Evolutionary conservation across 2,888 invertebrate genomes (phyloP), one percentile per base, ranked within the genome.

Genomic region (Allolobophora icterica): DNA sequence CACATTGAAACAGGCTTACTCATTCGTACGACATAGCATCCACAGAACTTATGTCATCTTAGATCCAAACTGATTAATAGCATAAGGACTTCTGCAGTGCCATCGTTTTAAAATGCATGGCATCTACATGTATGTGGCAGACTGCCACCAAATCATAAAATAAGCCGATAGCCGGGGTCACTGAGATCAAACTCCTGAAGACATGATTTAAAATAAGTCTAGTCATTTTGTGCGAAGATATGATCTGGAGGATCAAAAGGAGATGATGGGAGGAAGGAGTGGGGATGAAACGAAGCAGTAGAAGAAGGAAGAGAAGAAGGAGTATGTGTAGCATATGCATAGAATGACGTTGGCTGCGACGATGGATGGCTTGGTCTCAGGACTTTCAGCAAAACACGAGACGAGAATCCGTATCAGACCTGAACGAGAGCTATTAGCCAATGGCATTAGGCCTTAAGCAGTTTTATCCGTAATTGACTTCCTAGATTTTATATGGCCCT

Each of bases 371-470:
- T 52, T 21, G 52, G 52, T 24, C 71, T 71, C 30, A n/a, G 71
- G 71, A 52, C 71, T n/a, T 71, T n/a, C n/a, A 71, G 13, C 30
- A 30, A 71, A 8, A 71, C 71, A n/a, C n/a, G 71, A 13, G 13
- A 4, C 71, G 71, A 71, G 71, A 71, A n/a, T 71, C n/a, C 71
- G 71, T 30, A 71, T 71, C 71, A 71, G 71, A n/a, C 71, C n/a
- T 4, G 30, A 71, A 8, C 71, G 71, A 71, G 11, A 1, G 71
- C n/a, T 71, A n/a, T 71, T 71, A 71, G 71, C 71, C 30, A 71
- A n/a, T 11, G 71, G 71, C 71, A 71, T 71, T 71, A 71, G n/a
- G n/a, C n/a, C 71, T n/a, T 71, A 71, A 71, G 71, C 71, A 71
- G 71, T n/a, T n/a, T 71, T n/a, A n/a, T 71, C 71, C 71, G 8